Evolutionary conservation across 2,797 vertebrate species (phyloP).

Genomic region (Morus bassanus): DNA sequence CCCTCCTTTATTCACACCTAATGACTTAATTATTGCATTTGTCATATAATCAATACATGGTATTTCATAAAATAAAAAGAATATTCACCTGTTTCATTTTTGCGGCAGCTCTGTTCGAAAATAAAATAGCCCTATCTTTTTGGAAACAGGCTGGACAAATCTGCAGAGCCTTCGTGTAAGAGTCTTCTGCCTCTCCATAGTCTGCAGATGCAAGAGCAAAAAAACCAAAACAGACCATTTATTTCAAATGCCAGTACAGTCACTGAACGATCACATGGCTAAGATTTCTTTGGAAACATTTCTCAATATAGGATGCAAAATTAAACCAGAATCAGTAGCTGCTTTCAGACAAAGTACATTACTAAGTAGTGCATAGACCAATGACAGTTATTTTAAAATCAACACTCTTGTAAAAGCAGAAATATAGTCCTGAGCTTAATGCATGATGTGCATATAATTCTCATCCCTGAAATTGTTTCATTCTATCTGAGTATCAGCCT

Average conservation of each 20-base stretch:
- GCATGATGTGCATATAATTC: not conserved
- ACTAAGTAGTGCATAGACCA: not conserved
- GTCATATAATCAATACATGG: not conserved
- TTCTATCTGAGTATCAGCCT: not conserved
- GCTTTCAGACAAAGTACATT: not conserved
- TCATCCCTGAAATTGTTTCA: not conserved
- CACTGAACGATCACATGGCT: not conserved
- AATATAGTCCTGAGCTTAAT: not conserved
- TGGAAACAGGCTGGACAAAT: conserved; percentile 86
- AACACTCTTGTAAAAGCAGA: not conserved
- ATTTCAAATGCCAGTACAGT: not conserved
- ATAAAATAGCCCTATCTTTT: conserved; percentile 86
- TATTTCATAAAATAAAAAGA: not conserved
- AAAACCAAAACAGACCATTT: not conserved
- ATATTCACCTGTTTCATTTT: conserved; percentile 85
- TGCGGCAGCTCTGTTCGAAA: conserved; percentile 93
- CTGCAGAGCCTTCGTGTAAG: conserved; percentile 84
- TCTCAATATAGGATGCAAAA: not conserved
- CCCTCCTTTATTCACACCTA: not conserved
- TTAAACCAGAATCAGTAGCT: not conserved
- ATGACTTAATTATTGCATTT: not conserved
- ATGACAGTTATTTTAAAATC: not conserved
- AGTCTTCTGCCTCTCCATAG: conserved; percentile 81
- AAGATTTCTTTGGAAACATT: not conserved
- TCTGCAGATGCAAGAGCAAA: conserved; percentile 71